Evolutionary conservation across 2,113 vertebrate species (phyloP), one percentile per base, ranked within the genome.

Genomic region (Lipotes vexillifer): DNA sequence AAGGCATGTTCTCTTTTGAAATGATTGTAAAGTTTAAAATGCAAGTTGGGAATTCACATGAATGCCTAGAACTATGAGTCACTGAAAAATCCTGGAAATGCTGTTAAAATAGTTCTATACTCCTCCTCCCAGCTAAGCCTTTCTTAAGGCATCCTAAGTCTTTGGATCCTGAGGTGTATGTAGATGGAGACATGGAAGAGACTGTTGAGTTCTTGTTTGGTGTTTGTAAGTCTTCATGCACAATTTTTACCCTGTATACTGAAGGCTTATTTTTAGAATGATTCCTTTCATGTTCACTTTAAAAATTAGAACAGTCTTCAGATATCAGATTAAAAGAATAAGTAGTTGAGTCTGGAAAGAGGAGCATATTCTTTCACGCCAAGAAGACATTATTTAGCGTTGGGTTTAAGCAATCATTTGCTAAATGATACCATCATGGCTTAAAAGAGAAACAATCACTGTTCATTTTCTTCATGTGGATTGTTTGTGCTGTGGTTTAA

Each of bases 51-150:
- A 97, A 97, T 97, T 96, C 97, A 97, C 80, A 97, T 97, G 97
- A 98, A 97, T 98, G 97, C 97, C 95, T 98, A 98, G 96, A 98
- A 98, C 97, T 97, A 97, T 98, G 97, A 98, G 97, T 98, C 97
- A 98, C 84, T 92, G 80, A 97, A 97, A 97, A 97, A 96, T 98
- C 96, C 97, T 97, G 97, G 97, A 98, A 98, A 97, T 97, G 97
- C 84, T 97, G 87, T 97, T 97, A 97, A 97, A 97, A 96, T 61
- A 69, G 36, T 91, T 80, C 65, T 77, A 66, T 41, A 92, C 52
- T 65, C 89, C 96, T 94, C 94, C 85, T 97, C 80, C 82, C 63
- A 88, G 38, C 63, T 33, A 78, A 80, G 49, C 3, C 49, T 74
- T 95, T 93, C 57, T 92, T 52, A 77, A 89, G 89, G 8, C 52